Base-by-base conservation (phyloP, 2,113 vertebrate species). In the Capreolus pygargus region DNA sequence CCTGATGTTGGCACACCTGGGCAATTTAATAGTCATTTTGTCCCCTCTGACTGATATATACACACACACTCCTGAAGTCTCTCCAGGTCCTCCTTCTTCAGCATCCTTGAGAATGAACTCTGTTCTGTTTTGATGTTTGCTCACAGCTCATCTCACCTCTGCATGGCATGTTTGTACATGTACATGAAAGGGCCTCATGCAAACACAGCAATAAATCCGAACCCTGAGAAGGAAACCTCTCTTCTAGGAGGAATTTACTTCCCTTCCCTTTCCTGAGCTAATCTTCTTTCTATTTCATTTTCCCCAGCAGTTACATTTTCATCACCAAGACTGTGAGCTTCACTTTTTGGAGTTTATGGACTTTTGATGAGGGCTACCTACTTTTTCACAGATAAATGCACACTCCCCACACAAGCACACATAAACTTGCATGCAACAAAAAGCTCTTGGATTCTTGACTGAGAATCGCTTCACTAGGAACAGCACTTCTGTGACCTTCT, bases 351-450 rank as follows among this genome's bases (percentile, higher is more conserved):
- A 88, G 11, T 5, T 33, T 50, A 45, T 15, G 36, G 21, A 25
- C 50, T 70, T 94, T 78, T 81, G 91, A 89, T 86, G 50, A 91
- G 79, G 14, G 28, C 43, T 90, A 81, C 33, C 57, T 45, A 45
- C 50, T 81, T 87, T 90, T 85, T n/a, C 70, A 74, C 74, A 88
- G 33, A 54, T 36, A 83, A 85, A 85, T 74, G 30, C 21, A 1
- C 21, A 76, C 1, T 27, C 9, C 19, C 19, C 33, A 21, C n/a
- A 60, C 10, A 54, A 25, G 83, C n/a, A 50, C 47, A 64, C 21
- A 89, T 45, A 87, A 25, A 70, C 60, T 43, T 89, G 54, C 23
- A 61, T n/a, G 6, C 55, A 84, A 58, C 17, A 50, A 50, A 50
- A 21, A 27, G 43, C 89, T 89, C 47, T 21, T 67, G 28, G 28